Percentiles rank a stretch among this genome's conserved stretches.
These are phyloP conservation scores for Caranx melampygus DNA, from an alignment of 2,113 vertebrate genomes.

Conservation along the genomic window DNA sequence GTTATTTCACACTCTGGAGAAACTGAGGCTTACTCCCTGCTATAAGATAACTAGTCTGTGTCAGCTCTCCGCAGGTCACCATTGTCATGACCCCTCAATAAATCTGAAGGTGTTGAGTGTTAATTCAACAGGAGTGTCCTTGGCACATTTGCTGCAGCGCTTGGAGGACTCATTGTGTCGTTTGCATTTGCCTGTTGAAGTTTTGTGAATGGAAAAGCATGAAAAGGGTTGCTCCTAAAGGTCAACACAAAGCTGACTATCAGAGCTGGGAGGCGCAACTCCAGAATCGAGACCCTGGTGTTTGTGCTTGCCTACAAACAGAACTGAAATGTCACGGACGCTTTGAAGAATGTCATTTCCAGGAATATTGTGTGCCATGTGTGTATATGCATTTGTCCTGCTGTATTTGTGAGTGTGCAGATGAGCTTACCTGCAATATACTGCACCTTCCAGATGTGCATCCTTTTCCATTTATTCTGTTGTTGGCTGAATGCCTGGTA, in stretches of 20 bases:
- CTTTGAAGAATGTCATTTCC: constrained; percentile 45
- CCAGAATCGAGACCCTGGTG: constrained; percentile 18
- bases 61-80: not conserved
- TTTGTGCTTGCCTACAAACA: constrained; percentile 19
- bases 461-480: not conserved
- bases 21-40: too few species aligned
- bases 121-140: not conserved
- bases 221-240: constrained; percentile 22
- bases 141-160: too few species aligned
- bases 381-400: not conserved
- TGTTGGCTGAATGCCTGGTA: not conserved
- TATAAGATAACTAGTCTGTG: not conserved
- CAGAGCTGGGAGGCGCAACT: not conserved
- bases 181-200: not conserved
- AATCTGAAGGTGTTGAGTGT: not conserved
- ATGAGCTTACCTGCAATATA: constrained; percentile 8
- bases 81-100: too few species aligned
- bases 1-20: not conserved
- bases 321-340: constrained; percentile 45
- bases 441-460: not conserved
- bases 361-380: not conserved
- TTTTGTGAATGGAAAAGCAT: not conserved
- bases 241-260: constrained; percentile 6
- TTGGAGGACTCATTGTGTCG: not conserved
- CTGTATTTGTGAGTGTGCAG: not conserved